Conservation (phyloP, 2,797 vertebrate species). For the Lutjanus campechanus region DNA sequence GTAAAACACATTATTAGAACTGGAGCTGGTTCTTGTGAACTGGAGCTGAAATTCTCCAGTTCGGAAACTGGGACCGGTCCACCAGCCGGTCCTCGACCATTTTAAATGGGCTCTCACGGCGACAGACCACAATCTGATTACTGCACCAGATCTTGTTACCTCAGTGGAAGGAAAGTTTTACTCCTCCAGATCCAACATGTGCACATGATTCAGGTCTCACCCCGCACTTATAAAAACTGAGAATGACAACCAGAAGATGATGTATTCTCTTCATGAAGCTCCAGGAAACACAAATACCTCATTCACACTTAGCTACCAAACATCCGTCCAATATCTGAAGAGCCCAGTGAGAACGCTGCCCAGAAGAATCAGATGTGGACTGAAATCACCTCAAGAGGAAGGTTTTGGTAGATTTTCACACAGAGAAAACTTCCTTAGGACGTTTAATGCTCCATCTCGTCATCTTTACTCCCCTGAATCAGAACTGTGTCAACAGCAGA, state of each 20-base stretch:
- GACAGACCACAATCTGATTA: slow-evolving; percentile 48
- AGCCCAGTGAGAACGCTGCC: not conserved
- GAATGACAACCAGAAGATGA: slow-evolving; percentile 5
- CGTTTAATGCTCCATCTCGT: no score
- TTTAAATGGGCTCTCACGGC: slow-evolving; percentile 40
- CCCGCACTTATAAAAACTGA: slow-evolving; percentile 23
- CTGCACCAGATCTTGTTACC: slow-evolving; percentile 34
- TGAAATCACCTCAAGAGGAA: no score
- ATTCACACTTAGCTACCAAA: slow-evolving; percentile 5
- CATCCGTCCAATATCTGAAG: not conserved
- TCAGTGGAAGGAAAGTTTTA: slow-evolving; percentile 25
- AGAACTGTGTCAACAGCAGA: no score
- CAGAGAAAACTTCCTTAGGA: no score
- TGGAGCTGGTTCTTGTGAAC: not conserved
- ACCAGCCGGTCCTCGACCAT: not conserved
- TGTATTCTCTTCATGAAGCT: not conserved
- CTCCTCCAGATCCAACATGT: slow-evolving; percentile 13
- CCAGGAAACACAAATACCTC: not conserved
- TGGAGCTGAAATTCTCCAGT: not conserved
- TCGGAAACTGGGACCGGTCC: slow-evolving; percentile 32
- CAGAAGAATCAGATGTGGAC: not conserved
- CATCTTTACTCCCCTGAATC: no score
- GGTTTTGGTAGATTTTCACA: no score
- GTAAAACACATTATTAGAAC: slow-evolving; percentile 31
- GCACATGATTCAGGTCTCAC: not conserved